These are phyloP conservation scores for Loris lydekkerianus DNA, from an alignment of 2,797 vertebrate genomes.

Conservation along the genomic window DNA sequence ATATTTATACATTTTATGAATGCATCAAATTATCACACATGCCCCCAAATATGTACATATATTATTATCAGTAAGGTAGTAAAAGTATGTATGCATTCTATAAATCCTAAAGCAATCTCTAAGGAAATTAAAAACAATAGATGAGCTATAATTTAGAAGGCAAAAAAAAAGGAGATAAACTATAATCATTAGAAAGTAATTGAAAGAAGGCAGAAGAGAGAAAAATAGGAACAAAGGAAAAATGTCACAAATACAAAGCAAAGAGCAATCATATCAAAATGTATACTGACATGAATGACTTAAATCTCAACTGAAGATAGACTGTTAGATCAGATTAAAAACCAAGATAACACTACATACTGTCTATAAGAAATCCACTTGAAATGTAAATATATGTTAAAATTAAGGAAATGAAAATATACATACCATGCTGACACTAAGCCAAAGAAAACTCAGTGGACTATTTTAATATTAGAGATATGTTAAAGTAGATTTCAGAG, in stretches of 20 bases:
- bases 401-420: background rate
- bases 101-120: background rate
- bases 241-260: background rate
- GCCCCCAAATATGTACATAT: background rate
- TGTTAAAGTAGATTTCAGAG: slow-evolving; percentile 5
- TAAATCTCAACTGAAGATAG: background rate
- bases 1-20: background rate
- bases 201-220: background rate
- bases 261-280: background rate
- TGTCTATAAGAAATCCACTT: background rate
- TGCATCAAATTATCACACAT: background rate
- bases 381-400: slow-evolving; percentile 4
- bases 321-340: background rate
- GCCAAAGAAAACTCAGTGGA: background rate
- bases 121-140: background rate
- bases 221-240: background rate
- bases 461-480: background rate
- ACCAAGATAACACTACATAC: background rate
- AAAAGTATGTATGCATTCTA: background rate
- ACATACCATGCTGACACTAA: background rate
- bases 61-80: background rate
- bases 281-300: background rate
- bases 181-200: background rate
- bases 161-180: background rate
- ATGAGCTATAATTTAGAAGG: background rate